Conservation (phyloP, 2,797 vertebrate species). For the Myotis vivesi region DNA sequence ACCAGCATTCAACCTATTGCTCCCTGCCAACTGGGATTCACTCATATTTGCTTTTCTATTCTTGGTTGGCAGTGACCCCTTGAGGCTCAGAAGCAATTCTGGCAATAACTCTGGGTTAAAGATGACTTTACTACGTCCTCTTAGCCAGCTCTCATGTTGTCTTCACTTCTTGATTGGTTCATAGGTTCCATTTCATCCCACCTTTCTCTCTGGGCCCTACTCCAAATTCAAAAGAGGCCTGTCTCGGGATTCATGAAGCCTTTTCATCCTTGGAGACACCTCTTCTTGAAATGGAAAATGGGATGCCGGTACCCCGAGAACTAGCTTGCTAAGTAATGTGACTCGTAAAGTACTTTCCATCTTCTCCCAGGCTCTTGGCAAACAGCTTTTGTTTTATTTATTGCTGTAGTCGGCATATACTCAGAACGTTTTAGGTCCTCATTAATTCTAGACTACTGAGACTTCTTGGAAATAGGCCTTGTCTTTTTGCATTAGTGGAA, state of each 20-base stretch:
- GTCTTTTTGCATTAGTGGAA: background rate
- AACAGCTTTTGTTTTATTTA: background rate
- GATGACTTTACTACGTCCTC: background rate
- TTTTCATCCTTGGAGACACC: background rate
- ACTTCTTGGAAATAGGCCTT: background rate
- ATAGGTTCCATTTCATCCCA: background rate
- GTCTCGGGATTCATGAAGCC: background rate
- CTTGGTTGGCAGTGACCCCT: background rate
- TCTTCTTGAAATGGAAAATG: slow-evolving; percentile 3
- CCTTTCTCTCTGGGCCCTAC: background rate
- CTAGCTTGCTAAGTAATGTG: background rate
- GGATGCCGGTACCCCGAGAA: background rate
- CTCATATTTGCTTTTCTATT: background rate
- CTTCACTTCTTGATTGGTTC: slow-evolving; percentile 6
- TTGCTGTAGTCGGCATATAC: background rate
- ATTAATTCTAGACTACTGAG: background rate
- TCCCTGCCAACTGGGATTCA: background rate
- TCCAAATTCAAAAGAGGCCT: slow-evolving; percentile 22
- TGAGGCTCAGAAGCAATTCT: background rate
- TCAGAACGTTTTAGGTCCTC: background rate
- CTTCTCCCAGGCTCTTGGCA: background rate
- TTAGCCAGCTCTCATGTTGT: background rate
- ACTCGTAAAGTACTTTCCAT: background rate
- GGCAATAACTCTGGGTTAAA: background rate
- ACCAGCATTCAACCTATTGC: background rate